These are phyloP conservation scores for Ornithoptera priamus DNA, from an alignment of 2,888 invertebrate species.

Conservation along the genomic window DNA sequence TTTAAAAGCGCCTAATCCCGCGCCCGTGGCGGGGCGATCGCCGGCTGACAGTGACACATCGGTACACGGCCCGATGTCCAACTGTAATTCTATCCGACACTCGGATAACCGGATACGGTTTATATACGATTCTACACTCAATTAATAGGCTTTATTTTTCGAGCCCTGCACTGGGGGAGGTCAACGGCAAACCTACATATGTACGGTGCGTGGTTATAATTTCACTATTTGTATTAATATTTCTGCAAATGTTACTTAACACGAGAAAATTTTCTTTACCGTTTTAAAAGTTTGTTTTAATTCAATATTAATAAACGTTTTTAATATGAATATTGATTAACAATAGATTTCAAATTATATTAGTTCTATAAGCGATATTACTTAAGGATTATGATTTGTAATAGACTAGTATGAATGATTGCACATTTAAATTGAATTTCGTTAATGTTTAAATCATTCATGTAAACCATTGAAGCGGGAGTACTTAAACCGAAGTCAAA, in stretches of 20 bases:
- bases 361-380: background rate
- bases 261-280: background rate
- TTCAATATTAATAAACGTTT: no score
- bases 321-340: no score
- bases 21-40: slow-evolving; percentile 59
- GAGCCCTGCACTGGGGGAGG: slow-evolving; percentile 4
- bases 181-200: slow-evolving; percentile 1
- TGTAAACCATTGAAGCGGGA: slow-evolving; percentile 23
- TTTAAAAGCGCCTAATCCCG: slow-evolving; percentile 72
- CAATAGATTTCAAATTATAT: no score
- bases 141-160: slow-evolving; percentile 24
- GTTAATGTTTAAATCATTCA: background rate
- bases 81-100: slow-evolving; percentile 74
- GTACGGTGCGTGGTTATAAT: background rate
- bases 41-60: slow-evolving; percentile 79
- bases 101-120: slow-evolving; percentile 32
- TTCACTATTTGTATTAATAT: background rate
- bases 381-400: background rate
- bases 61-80: slow-evolving; percentile 75
- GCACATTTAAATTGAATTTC: background rate
- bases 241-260: background rate
- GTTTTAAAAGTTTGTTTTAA: no score
- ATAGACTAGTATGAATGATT: background rate
- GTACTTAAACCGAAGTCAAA: slow-evolving; percentile 73
- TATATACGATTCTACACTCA: slow-evolving; percentile 24